Evolutionary conservation across 2,113 vertebrate genomes (phyloP).

Genomic region (Ranitomeya imitator): DNA sequence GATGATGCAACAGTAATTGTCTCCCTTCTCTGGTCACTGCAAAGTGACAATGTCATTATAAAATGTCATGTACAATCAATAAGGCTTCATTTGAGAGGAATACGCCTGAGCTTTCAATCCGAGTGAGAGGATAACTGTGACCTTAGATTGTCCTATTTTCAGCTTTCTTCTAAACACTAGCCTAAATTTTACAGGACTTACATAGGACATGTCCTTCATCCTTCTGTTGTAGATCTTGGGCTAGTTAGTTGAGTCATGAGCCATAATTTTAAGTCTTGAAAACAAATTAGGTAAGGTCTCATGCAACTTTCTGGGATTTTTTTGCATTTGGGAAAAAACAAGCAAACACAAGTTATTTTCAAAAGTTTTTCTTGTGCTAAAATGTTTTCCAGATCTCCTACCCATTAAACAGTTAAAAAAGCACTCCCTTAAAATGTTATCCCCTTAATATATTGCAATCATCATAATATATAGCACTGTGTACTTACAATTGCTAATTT

Average conservation of each 20-base stretch:
- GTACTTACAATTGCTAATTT: no score
- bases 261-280: not conserved
- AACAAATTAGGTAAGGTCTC: not conserved
- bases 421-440: no score
- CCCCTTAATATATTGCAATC: no score
- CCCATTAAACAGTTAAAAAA: no score
- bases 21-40: conserved; percentile 11
- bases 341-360: no score
- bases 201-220: not conserved
- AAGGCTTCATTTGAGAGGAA: conserved; percentile 27
- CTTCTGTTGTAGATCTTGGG: not conserved
- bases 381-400: no score
- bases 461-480: no score
- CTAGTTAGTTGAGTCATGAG: not conserved
- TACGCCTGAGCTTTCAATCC: conserved; percentile 19
- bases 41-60: conserved; percentile 46
- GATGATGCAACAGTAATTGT: conserved; percentile 36
- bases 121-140: conserved; percentile 16
- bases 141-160: conserved; percentile 23
- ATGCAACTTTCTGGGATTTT: not conserved
- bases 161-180: not conserved
- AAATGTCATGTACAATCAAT: conserved; percentile 53
- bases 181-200: not conserved
- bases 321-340: no score
- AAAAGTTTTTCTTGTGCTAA: no score